Percentiles rank a stretch among this genome's conserved stretches.
Conservation (phyloP, 2,113 vertebrate species). For the Panthera leo region DNA sequence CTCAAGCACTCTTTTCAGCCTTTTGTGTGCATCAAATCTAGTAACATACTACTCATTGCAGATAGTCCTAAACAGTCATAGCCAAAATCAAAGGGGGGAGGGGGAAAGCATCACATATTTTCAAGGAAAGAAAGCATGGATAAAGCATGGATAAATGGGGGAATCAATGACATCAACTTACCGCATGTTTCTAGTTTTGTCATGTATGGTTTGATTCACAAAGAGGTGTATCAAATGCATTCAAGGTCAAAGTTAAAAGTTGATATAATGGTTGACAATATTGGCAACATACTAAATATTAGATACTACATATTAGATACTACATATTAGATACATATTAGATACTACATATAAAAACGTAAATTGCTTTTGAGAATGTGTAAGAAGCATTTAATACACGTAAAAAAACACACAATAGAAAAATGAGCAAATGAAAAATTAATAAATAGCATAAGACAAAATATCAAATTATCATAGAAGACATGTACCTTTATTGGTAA, state of each 20-base stretch:
- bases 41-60: background rate
- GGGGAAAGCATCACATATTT: background rate
- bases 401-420: background rate
- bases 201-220: background rate
- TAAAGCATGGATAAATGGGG: background rate
- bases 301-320: no score
- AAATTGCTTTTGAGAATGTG: background rate
- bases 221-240: background rate
- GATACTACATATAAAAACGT: no score
- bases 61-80: background rate
- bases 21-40: background rate
- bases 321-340: no score
- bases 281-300: background rate
- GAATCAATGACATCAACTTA: background rate
- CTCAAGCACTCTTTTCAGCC: background rate
- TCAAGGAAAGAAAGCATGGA: background rate
- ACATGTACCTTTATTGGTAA: background rate
- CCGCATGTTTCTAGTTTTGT: background rate
- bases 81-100: background rate
- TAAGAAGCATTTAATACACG: background rate
- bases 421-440: background rate
- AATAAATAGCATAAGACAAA: background rate
- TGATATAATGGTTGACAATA: background rate
- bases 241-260: background rate
- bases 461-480: background rate